Base-by-base conservation (phyloP, 2,888 invertebrate species). In the Callyntrura sp. region DNA sequence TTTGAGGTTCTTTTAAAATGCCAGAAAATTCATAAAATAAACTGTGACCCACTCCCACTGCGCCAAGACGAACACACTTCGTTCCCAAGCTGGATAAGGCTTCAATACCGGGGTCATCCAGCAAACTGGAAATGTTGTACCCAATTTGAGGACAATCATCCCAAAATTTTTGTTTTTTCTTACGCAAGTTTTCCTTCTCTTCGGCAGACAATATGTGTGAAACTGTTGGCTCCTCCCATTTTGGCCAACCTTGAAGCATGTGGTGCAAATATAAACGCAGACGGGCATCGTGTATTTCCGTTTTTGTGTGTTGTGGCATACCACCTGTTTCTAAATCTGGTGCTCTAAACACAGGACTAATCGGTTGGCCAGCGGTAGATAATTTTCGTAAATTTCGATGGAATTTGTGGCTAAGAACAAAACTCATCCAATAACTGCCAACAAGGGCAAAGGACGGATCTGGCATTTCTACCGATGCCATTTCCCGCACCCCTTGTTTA, bases 341-440 rank as follows among this genome's bases (percentile, higher is more conserved):
- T 0, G 91, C 91, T 68, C 91, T 76, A 1, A 57, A 17, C 9
- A 92, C 60, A n/a, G 90, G 91, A 70, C 20, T 35, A 12, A 20
- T n/a, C 12, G 20, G 0, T 1, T 62, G 0, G 0, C 84, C 87
- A 0, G 51, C 25, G 3, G 86, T 78, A 9, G n/a, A 60, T 8
- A 92, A 45, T 73, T 92, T 92, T 23, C 92, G 81, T 6, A 92
- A 60, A 17, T 91, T 88, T n/a, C 92, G n/a, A 11, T 83, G 70
- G 48, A 92, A 92, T 65, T 79, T 73, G 55, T 86, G 81, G 51
- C 43, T 91, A 3, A 91, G 70, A 0, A 92, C 43, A 70, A 81
- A 92, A 51, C 91, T 90, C 91, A 92, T 91, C 92, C 92, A 92
- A 65, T 92, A 92, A 55, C 91, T 91, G 62, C 91, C 91, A 0